Conservation (phyloP, 2,113 vertebrate species). For the Ammodytes marinus region DNA sequence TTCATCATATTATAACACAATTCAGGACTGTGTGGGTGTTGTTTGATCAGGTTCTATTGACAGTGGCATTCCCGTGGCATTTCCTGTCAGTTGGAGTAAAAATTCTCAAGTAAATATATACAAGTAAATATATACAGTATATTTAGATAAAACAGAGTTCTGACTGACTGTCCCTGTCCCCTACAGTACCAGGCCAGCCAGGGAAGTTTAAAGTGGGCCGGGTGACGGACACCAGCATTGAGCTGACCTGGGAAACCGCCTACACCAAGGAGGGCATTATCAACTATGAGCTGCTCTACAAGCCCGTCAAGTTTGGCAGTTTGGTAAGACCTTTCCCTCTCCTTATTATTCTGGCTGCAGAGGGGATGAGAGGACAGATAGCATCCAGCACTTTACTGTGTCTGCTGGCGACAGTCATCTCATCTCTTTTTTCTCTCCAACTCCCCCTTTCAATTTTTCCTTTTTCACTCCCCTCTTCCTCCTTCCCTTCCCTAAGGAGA, state of each 20-base stretch:
- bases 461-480: slow-evolving; percentile 18
- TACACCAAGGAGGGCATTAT: slow-evolving; percentile 93
- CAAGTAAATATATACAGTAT: not conserved
- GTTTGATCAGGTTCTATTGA: slow-evolving; percentile 1
- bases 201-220: slow-evolving; percentile 94
- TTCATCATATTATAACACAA: not conserved
- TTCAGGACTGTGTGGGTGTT: not conserved
- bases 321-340: slow-evolving; percentile 84
- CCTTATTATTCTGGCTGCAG: slow-evolving; percentile 25
- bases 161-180: slow-evolving; percentile 25
- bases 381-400: slow-evolving; percentile 14
- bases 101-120: not conserved
- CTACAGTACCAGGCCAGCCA: slow-evolving; percentile 94
- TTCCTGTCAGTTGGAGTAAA: not conserved
- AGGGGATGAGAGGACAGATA: slow-evolving; percentile 28
- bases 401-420: slow-evolving; percentile 33
- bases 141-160: not conserved
- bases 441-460: slow-evolving; percentile 36
- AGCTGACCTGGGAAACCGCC: slow-evolving; percentile 92
- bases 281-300: slow-evolving; percentile 95
- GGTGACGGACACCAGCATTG: slow-evolving; percentile 93
- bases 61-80: not conserved
- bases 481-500: slow-evolving; percentile 83
- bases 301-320: slow-evolving; percentile 88
- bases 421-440: slow-evolving; percentile 3